phyloP scores from a whole-genome alignment of 1,140 invertebrate genomes.

The Gryllus bimaculatus region DNA sequence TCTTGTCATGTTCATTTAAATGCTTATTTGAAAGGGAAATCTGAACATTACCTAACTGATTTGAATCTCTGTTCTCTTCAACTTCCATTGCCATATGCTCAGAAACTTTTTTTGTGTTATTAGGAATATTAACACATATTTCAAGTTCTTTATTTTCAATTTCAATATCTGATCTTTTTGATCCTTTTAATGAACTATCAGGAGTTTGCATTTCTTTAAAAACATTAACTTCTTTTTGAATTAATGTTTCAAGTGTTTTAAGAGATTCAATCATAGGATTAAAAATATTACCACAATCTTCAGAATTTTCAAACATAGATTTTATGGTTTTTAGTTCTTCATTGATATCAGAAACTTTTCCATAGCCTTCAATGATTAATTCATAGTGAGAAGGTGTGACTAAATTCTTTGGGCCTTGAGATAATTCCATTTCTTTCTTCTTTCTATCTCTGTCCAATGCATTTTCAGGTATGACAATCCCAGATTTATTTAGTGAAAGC shows the following conservation, averaged over 20 bases:
- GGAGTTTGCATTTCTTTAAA: conserved; percentile 23
- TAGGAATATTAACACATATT: background rate
- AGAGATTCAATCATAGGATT: conserved; percentile 18
- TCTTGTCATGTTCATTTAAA: background rate
- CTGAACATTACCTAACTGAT: background rate
- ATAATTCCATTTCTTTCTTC: background rate
- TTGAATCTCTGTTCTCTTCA: background rate
- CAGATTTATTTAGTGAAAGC: background rate
- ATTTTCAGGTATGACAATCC: background rate
- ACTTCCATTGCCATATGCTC: background rate
- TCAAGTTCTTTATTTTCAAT: conserved; percentile 15
- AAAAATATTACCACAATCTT: background rate
- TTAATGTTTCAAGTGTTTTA: conserved; percentile 26
- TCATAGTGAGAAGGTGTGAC: conserved; percentile 10
- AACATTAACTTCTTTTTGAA: conserved; percentile 23
- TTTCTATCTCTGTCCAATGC: background rate
- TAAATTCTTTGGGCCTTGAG: background rate
- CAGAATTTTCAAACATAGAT: conserved; percentile 28
- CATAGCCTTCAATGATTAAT: background rate
- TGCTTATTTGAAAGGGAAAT: background rate
- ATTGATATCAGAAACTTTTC: background rate
- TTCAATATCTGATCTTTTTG: conserved; percentile 7
- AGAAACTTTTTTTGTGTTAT: background rate
- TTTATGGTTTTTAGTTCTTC: conserved; percentile 30
- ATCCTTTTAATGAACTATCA: background rate